Base-by-base conservation (phyloP, 2,888 invertebrate species). In the Drosophila macrospina region DNA sequence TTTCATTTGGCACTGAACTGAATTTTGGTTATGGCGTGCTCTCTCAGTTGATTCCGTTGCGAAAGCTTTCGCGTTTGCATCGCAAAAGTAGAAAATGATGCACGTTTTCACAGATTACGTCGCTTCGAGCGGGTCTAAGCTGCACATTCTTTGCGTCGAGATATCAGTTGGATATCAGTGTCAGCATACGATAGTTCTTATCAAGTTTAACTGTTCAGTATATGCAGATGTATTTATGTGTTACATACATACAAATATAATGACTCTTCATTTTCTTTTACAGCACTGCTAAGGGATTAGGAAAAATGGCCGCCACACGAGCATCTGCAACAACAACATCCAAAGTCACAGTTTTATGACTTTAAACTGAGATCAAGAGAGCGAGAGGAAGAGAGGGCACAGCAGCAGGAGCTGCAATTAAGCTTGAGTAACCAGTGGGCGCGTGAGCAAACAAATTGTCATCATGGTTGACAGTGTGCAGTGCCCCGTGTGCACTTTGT, bases 401-500 rank as follows among this genome's bases (percentile, higher is more conserved):
- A 63, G 30, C n/a, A 44, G 39, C 13, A 57, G 47, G 11, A 45
- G 39, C 26, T 50, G 32, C 39, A 50, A 20, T 62, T 64, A 10
- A 50, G 54, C 55, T 70, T 69, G 28, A 68, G 26, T 64, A 62
- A 39, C 37, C 36, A 48, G 55, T 48, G 47, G 39, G 4, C 47
- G 32, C 8, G 30, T 56, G 20, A 60, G 36, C 30, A 28, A 55
- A 28, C 54, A 24, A 56, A 34, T 51, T 34, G 44, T 57, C 80
- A 91, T 69, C 75, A 91, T 91, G 91, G 89, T 82, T 61, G 91
- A 89, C 68, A 90, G 90, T 67, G 88, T 94, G 83, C 94, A 94
- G 91, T 97, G 97, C 92, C 97, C 97, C 57, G 97, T 97, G 77
- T 97, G 97, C 93, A 97, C 97, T 37, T 93, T 97, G 71, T 97